These are phyloP conservation scores for Microchirus variegatus DNA, from an alignment of 2,797 vertebrate genomes.

Conservation along the genomic window DNA sequence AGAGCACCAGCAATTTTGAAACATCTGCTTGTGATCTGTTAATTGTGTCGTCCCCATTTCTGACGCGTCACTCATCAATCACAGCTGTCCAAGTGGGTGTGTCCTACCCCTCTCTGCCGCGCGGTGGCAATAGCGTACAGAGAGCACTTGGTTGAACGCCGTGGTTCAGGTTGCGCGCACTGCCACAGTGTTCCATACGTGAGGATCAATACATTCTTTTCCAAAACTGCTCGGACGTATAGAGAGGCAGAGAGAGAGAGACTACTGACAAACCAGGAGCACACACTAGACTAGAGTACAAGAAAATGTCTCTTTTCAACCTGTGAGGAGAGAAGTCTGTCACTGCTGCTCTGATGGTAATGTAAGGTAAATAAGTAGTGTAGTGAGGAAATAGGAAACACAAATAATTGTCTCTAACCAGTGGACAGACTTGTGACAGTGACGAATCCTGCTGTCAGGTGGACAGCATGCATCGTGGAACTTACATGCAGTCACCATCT, in stretches of 20 bases:
- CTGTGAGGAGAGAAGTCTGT: slow-evolving; percentile 1
- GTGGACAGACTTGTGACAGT: too few relatives aligned
- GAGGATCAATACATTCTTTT: slow-evolving; percentile 26
- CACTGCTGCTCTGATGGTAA: too few relatives aligned
- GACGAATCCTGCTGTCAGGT: too few relatives aligned
- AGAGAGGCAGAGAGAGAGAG: not conserved
- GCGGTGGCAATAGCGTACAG: slow-evolving; percentile 78
- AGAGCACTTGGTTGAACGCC: slow-evolving; percentile 38
- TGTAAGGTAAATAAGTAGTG: too few relatives aligned
- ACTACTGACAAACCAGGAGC: not conserved
- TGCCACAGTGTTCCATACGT: slow-evolving; percentile 7
- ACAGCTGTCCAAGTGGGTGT: slow-evolving; percentile 31
- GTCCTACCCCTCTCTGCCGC: slow-evolving; percentile 58
- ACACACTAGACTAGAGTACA: not conserved
- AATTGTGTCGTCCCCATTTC: slow-evolving; percentile 40
- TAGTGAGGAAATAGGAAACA: too few relatives aligned
- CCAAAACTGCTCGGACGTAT: not conserved
- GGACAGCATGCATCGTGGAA: too few relatives aligned
- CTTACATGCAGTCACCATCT: too few relatives aligned
- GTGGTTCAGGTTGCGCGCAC: slow-evolving; percentile 45
- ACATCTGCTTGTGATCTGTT: slow-evolving; percentile 47
- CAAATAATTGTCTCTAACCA: too few relatives aligned
- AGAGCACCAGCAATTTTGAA: slow-evolving; percentile 26
- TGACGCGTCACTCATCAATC: slow-evolving; percentile 65
- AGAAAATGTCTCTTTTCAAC: not conserved